Evolutionary conservation across 2,888 invertebrate genomes (phyloP), one percentile per base, ranked within the genome.

Genomic region (Ormyrus pomaceus): DNA sequence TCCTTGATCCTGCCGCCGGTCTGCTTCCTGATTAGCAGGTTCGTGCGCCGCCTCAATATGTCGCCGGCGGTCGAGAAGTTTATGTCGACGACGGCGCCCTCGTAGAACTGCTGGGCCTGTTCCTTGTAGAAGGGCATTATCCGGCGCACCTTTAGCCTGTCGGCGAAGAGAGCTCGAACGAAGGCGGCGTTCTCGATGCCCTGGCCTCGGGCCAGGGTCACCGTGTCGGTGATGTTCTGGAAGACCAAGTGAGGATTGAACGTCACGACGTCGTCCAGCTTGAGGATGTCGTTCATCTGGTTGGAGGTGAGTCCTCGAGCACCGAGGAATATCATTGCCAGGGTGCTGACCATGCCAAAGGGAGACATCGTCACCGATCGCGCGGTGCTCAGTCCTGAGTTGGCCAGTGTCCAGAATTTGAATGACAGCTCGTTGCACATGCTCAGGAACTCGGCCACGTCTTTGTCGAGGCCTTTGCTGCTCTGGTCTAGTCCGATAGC

Each of bases 321-420:
- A 0, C 97, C 97, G 85, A 97, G 92, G 89, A 97, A 97, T 80
- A 97, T 95, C 97, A 97, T 97, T 0, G 96, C 96, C n/a, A 97
- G 90, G 91, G 96, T 93, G 0, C 97, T 96, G 0, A 96, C 96
- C 77, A 96, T 93, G 0, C 96, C 96, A 87, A 96, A 97, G 0
- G 97, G 97, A 0, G 96, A 96, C 19, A 97, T 91, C 9, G 96
- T 94, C 84, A 97, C 92, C 84, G 96, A 96, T 86, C 96, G 92
- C 6, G 94, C 94, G 11, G 94, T 93, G 85, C 95, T 95, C n/a
- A 96, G 92, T 78, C 94, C 94, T 69, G 91, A 90, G 55, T 92
- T 92, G 0, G 94, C 93, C 10, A 96, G 93, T 0, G 94, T 93
- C 96, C 96, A 97, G 87, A 96, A 95, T 84, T 94, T 94, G 86